Evolutionary conservation across 64 coral and sea anemone genomes (phyloP).

Genomic region (Actinia equina): DNA sequence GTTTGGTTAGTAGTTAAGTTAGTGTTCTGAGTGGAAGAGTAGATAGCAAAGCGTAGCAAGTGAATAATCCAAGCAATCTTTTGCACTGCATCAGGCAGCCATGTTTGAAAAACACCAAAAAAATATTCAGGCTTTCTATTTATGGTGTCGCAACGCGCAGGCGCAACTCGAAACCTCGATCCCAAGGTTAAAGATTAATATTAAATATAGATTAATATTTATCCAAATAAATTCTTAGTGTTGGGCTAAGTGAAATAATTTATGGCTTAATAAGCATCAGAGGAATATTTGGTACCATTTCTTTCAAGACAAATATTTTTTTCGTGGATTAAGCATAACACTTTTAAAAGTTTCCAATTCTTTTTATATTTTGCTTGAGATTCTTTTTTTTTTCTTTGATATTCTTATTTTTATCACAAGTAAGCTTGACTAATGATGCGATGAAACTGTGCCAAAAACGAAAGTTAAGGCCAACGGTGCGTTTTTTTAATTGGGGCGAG

Average conservation of each 20-base stretch:
- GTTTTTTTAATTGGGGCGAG: no score
- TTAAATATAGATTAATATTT: background rate
- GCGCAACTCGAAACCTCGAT: conserved; percentile 44
- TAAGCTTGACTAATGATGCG: no score
- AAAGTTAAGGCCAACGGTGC: no score
- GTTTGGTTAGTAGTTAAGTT: background rate
- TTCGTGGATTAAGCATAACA: no score
- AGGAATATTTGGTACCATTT: no score
- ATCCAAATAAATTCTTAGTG: background rate
- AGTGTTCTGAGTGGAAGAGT: conserved; percentile 12
- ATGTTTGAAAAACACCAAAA: conserved; percentile 46
- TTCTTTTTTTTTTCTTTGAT: background rate
- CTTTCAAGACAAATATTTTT: no score
- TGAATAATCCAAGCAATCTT: background rate
- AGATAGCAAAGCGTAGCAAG: conserved; percentile 32
- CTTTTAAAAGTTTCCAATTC: no score
- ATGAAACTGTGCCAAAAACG: no score
- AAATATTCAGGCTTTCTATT: conserved; percentile 48
- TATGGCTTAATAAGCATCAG: no score
- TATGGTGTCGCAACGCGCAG: conserved; percentile 52
- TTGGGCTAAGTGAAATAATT: background rate
- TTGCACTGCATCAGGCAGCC: conserved; percentile 36
- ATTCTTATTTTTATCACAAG: no score
- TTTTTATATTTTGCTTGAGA: background rate
- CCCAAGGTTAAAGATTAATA: conserved; percentile 17